Base-by-base conservation (phyloP, 2,888 invertebrate genomes). In the Mythimna impura region DNA sequence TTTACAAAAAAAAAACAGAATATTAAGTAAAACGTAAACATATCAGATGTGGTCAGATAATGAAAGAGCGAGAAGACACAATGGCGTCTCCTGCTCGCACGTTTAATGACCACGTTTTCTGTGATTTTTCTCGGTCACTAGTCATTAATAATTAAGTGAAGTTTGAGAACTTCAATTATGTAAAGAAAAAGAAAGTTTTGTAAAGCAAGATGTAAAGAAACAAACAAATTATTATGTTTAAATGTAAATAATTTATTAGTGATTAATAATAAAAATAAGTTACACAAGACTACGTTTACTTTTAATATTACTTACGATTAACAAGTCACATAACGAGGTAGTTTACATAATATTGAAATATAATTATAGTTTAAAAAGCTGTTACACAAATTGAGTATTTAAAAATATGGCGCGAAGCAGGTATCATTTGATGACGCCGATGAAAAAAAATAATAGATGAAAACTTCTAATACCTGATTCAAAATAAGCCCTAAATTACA, bases 281-380 rank as follows among this genome's bases (percentile, higher is more conserved):
- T 78, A 69, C 55, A 65, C 70, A 73, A 66, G 22, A 60, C 34
- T 71, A 69, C 40, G 17, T 74, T 73, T 65, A 66, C 10, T 80
- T 76, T 76, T 43, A 73, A 66, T 68, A 70, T 70, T 71, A 78
- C 34, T 34, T 67, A 78, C 54, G 20, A 65, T 12, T 66, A 43
- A 78, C 57, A 81, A 43, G 58, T 67, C 40, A 80, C 68, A 68
- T 66, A 17, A 78, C 62, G 82, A 85, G 78, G 82, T 79, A 71
- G 81, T 76, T 78, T 66, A 73, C 69, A 82, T 67, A 47, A 50
- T 30, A 30, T 30, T 30, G 30, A 4, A 12, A 36, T 25, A 12
- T 25, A 12, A 61, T 43, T 43, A 54, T 34, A 54, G 17, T 72
- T 61, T n/a, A 71, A 10, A 40, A 10, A 40, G 40, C 10, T 12